Evolutionary conservation across 2,113 vertebrate genomes (phyloP).

Genomic region (Pseudolaguvia tuberculata): DNA sequence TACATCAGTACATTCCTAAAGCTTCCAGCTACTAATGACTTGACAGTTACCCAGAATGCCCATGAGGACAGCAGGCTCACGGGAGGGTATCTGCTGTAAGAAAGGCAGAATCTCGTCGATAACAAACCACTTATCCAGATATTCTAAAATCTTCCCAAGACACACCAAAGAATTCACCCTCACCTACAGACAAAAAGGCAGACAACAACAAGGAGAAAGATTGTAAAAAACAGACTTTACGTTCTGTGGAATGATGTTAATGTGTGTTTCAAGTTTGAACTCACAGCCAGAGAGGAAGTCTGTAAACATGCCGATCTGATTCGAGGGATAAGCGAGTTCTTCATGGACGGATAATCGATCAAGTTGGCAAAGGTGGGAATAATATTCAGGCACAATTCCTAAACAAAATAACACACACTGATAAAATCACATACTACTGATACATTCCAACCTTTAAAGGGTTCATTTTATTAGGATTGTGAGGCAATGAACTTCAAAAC

Average conservation of each 20-base stretch:
- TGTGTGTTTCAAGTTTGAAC: conserved; percentile 39
- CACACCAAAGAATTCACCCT: conserved; percentile 97
- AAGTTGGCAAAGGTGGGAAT: conserved; percentile 97
- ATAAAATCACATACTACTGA: too few relatives aligned
- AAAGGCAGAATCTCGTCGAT: conserved; percentile 97
- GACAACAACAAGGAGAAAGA: background rate
- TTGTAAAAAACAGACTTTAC: background rate
- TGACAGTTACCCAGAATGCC: conserved; percentile 84
- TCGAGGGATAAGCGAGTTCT: conserved; percentile 96
- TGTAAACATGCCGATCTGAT: conserved; percentile 94
- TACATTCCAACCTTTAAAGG: too few relatives aligned
- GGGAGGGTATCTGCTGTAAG: conserved; percentile 94
- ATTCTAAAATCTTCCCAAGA: conserved; percentile 95
- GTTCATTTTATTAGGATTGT: too few relatives aligned
- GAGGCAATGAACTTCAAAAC: too few relatives aligned
- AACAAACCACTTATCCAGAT: conserved; percentile 97
- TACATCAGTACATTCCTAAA: background rate
- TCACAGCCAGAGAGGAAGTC: conserved; percentile 96
- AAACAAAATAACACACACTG: conserved; percentile 1
- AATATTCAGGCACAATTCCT: conserved; percentile 98
- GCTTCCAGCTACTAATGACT: background rate
- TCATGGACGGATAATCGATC: conserved; percentile 98
- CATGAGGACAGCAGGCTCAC: conserved; percentile 97
- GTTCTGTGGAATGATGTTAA: background rate
- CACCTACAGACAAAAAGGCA: conserved; percentile 68